These are phyloP conservation scores for Luscinia megarhynchos DNA, from an alignment of 2,797 vertebrate genomes.

Conservation along the genomic window DNA sequence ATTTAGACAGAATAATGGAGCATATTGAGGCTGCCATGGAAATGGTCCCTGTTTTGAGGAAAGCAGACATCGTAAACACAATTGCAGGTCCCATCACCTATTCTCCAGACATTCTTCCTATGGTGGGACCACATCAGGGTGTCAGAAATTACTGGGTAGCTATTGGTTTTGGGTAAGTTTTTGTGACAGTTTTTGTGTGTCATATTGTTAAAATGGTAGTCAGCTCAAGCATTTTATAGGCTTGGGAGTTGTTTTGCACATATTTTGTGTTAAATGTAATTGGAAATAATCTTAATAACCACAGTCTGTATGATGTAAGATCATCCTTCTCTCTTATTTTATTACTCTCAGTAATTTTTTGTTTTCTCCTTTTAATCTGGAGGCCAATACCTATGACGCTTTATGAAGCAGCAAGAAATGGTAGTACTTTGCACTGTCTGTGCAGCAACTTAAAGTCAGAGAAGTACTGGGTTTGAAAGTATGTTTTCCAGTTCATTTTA, in stretches of 20 bases:
- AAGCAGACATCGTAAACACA: slow-evolving; percentile 91
- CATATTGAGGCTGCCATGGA: slow-evolving; percentile 95
- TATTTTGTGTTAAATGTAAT: neutral
- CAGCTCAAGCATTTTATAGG: neutral
- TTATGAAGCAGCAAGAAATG: neutral
- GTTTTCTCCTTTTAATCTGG: neutral
- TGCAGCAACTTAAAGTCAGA: neutral
- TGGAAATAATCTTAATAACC: neutral
- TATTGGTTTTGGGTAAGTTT: slow-evolving; percentile 88
- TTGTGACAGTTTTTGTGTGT: neutral
- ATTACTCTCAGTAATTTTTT: neutral
- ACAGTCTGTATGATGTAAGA: neutral
- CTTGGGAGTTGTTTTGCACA: neutral
- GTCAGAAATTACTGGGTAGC: slow-evolving; percentile 95
- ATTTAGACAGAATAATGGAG: slow-evolving; percentile 96
- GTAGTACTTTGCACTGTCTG: neutral
- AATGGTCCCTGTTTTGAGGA: slow-evolving; percentile 91
- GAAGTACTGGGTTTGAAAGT: neutral
- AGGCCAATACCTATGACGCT: neutral
- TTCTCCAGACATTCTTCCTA: slow-evolving; percentile 94
- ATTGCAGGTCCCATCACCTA: slow-evolving; percentile 97
- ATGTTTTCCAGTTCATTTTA: neutral
- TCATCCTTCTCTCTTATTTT: neutral
- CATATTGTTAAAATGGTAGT: neutral
- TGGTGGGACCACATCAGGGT: slow-evolving; percentile 93